Conservation (phyloP, 2,797 vertebrate species). For the Thaleichthys pacificus region DNA sequence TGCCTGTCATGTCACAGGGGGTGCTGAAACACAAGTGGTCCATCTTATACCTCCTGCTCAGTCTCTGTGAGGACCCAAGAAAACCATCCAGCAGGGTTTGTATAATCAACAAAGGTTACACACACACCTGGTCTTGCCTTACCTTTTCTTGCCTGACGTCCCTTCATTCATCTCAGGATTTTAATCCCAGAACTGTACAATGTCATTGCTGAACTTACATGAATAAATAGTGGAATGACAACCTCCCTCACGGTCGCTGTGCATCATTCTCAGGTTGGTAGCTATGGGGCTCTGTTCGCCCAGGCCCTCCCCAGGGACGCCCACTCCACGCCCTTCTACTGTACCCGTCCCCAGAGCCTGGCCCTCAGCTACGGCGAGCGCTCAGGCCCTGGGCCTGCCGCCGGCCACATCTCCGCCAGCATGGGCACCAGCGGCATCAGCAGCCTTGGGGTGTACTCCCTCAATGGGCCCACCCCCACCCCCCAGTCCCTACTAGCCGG, state of each 20-base stretch:
- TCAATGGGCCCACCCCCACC: constrained; percentile 85
- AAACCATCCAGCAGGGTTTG: constrained; percentile 75
- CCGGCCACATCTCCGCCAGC: constrained; percentile 75
- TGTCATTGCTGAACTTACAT: not conserved
- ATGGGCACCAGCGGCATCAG: constrained; percentile 94
- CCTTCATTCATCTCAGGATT: not conserved
- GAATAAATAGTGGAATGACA: too few relatives aligned
- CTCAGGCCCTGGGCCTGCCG: constrained; percentile 33
- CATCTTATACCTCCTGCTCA: constrained; percentile 94
- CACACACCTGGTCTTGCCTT: not conserved
- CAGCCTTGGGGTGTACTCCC: constrained; percentile 84
- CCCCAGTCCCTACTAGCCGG: constrained; percentile 86
- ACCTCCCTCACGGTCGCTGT: not conserved
- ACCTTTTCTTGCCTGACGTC: too few relatives aligned
- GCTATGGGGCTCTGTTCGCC: constrained; percentile 86
- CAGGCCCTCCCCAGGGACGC: constrained; percentile 92
- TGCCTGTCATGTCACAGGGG: constrained; percentile 71
- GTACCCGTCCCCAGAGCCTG: constrained; percentile 90
- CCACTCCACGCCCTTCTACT: constrained; percentile 96
- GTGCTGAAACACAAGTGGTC: constrained; percentile 97
- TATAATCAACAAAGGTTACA: not conserved
- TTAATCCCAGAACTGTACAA: not conserved
- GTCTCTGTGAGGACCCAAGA: constrained; percentile 95
- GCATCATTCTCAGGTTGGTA: constrained; percentile 77
- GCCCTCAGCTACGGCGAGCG: constrained; percentile 87